Evolutionary conservation across 2,888 invertebrate species (phyloP), one percentile per base, ranked within the genome.

Genomic region (Nesidiocoris tenuis): DNA sequence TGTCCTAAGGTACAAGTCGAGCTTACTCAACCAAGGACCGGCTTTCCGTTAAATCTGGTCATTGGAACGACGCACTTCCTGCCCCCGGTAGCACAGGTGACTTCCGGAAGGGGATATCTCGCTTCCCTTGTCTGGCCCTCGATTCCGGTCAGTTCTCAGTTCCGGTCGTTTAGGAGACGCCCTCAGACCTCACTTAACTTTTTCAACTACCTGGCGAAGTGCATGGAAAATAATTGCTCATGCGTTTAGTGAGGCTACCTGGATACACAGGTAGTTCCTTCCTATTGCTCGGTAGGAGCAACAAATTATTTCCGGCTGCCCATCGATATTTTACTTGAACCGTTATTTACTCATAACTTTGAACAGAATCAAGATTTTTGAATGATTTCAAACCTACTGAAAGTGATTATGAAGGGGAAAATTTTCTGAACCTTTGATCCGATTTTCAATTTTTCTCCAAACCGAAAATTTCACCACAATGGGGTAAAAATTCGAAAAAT

Each of bases 21-120:
- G n/a, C n/a, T n/a, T n/a, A 39, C 39, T 39, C 39, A 39, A 39
- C 39, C 39, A 39, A 39, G 39, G 12, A 39, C 12, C 39, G 39
- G n/a, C 59, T 59, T 59, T 59, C 59, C 59, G 59, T 59, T 59
- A 59, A 59, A 59, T 59, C 59, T 59, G 59, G 59, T 19, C 59
- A 59, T 3, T 59, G 59, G 59, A 59, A 59, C 59, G 59, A 59
- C 59, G 59, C 5, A 59, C 19, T 9, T 59, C 59, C 59, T 5
- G 59, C 59, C n/a, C 54, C 7, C 7, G 54, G 7, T n/a, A 39
- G 39, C 59, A 19, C 59, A 59, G 59, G 59, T 59, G 59, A 59
- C 19, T 59, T 59, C 59, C 59, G 59, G 59, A 19, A 19, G 18
- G 17, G 59, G 18, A 5, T 3, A 19, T n/a, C n/a, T 59, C 59